Evolutionary conservation across 2,888 invertebrate species (phyloP).

Genomic region (Terebella lapidaria): DNA sequence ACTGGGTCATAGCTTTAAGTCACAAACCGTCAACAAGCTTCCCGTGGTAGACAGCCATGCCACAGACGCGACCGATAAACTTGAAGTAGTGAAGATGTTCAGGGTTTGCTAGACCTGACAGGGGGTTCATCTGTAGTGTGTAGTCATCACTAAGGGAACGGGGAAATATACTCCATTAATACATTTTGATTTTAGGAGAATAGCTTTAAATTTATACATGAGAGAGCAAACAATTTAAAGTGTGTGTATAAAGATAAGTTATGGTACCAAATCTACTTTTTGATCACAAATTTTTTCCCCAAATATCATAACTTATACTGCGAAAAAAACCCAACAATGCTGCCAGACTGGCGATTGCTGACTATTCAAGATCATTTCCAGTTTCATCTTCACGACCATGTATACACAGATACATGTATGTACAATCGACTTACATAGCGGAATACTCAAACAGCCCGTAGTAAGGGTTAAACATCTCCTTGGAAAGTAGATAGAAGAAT

Average conservation of each 20-base stretch:
- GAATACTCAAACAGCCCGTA: slow-evolving; percentile 99
- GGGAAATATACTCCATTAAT: background rate
- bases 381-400: background rate
- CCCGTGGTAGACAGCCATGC: slow-evolving; percentile 99
- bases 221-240: background rate
- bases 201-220: background rate
- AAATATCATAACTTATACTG: no score
- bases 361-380: no score
- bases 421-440: slow-evolving; percentile 72
- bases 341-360: no score
- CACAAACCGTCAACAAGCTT: slow-evolving; percentile 84
- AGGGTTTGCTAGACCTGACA: slow-evolving; percentile 95
- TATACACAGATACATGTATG: background rate
- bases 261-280: no score
- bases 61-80: slow-evolving; percentile 95
- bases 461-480: slow-evolving; percentile 99
- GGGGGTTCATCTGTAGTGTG: slow-evolving; percentile 96
- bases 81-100: slow-evolving; percentile 97
- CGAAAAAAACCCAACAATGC: no score
- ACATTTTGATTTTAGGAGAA: background rate
- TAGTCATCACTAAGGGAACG: slow-evolving; percentile 90
- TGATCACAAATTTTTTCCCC: no score
- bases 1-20: background rate
- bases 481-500: slow-evolving; percentile 97
- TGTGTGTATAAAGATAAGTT: background rate